A percentile compares a stretch with the other conserved stretches of the same genome.
Conservation (phyloP, 2,113 vertebrate species). For the Quiscalus mexicanus region DNA sequence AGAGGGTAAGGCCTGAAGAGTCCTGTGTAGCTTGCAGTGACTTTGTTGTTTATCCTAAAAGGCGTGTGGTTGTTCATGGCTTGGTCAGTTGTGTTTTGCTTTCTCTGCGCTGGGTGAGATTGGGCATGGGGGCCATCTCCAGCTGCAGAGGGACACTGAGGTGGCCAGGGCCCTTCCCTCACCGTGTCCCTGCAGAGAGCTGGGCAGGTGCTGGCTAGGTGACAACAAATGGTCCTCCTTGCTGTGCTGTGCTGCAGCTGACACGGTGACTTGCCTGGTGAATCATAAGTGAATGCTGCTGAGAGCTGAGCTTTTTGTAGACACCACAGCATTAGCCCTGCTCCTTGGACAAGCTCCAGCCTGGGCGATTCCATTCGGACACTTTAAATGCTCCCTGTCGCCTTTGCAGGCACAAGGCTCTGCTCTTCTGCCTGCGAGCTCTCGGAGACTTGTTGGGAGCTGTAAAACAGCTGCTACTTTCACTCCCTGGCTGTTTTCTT, state of each 20-base stretch:
- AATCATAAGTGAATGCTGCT: background rate
- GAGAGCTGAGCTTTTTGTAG: conserved; percentile 4
- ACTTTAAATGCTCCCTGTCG: background rate
- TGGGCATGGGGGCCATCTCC: background rate
- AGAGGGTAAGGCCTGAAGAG: background rate
- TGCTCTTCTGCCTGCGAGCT: background rate
- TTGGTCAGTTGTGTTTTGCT: background rate
- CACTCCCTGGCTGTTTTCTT: conserved; percentile 17
- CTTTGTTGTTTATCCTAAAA: background rate
- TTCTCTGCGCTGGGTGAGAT: background rate
- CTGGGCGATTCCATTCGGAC: background rate
- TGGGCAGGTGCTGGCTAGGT: fast-evolving
- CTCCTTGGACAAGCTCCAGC: conserved; percentile 30
- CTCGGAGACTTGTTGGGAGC: background rate
- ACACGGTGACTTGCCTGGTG: background rate
- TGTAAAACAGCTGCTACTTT: conserved; percentile 49
- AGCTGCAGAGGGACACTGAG: background rate
- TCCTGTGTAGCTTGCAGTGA: background rate
- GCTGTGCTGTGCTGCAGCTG: background rate
- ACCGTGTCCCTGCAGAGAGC: fast-evolving
- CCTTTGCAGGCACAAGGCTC: background rate
- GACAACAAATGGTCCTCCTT: background rate
- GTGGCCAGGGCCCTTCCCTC: background rate
- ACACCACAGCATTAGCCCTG: background rate
- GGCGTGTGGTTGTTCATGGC: background rate